Evolutionary conservation across 2,888 invertebrate genomes (phyloP).

Genomic region (Aspidiotus destructor): DNA sequence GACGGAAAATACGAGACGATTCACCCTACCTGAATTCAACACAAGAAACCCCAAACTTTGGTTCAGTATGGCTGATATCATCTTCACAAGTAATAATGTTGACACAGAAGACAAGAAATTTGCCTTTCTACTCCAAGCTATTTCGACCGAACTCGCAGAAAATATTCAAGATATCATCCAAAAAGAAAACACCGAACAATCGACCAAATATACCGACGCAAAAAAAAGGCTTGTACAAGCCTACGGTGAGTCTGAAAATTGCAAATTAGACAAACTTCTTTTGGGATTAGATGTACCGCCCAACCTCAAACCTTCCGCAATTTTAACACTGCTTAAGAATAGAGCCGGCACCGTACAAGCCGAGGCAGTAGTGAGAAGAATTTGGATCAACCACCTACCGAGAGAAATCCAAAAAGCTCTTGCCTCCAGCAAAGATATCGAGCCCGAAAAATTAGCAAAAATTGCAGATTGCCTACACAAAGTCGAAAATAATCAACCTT

Average conservation of each 20-base stretch:
- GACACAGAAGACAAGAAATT: neutral
- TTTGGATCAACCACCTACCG: neutral
- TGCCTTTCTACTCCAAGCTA: neutral
- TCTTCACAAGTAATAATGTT: neutral
- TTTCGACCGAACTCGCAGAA: neutral
- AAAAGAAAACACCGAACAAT: neutral
- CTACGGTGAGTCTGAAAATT: neutral
- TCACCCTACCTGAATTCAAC: neutral
- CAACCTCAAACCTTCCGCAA: neutral
- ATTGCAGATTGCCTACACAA: neutral
- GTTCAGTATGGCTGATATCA: neutral
- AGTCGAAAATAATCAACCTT: neutral
- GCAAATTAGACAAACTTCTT: neutral
- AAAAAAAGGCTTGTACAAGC: neutral
- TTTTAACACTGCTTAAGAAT: neutral
- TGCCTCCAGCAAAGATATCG: neutral
- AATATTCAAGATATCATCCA: neutral
- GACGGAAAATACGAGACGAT: neutral
- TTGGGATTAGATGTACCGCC: no score
- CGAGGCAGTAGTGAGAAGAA: neutral
- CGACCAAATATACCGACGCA: neutral
- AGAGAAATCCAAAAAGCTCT: neutral
- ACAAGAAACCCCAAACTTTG: neutral
- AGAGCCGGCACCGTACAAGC: neutral
- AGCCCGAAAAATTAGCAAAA: neutral